phyloP scores from a whole-genome alignment of 2,888 invertebrate species.

The Synergus itoensis region DNA sequence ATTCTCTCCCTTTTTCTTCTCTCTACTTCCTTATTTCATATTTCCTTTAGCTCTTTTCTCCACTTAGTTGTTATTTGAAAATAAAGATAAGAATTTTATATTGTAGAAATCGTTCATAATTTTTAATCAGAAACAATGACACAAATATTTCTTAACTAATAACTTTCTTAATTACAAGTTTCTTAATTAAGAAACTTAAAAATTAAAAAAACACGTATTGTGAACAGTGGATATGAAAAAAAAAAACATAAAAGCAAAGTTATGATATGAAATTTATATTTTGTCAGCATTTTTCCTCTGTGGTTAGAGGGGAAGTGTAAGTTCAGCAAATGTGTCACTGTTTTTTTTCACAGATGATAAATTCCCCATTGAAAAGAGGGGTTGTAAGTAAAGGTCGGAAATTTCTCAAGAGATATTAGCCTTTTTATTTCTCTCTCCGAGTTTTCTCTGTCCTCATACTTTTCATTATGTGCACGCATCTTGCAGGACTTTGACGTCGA shows the following conservation, averaged over 20 bases:
- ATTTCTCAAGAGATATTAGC: conserved; percentile 20
- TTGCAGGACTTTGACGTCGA: conserved; percentile 38
- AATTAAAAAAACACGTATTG: no score
- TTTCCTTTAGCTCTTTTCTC: not conserved
- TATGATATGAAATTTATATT: not conserved
- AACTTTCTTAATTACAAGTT: no score
- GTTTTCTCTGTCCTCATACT: not conserved
- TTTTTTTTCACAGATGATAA: conserved; percentile 5
- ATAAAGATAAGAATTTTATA: not conserved
- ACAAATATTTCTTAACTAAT: not conserved
- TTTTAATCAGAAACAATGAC: not conserved
- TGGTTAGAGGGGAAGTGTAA: not conserved
- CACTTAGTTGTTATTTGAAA: not conserved
- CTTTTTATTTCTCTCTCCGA: not conserved
- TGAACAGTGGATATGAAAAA: not conserved
- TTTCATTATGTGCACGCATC: not conserved
- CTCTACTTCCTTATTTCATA: not conserved
- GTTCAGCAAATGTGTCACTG: not conserved
- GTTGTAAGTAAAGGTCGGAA: not conserved
- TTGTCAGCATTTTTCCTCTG: not conserved
- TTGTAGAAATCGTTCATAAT: not conserved
- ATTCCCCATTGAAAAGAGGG: conserved; percentile 19
- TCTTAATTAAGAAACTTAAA: no score
- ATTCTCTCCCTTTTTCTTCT: not conserved
- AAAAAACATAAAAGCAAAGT: not conserved